Conservation (phyloP, 2,888 invertebrate genomes). For the Mycalesis mineus region DNA sequence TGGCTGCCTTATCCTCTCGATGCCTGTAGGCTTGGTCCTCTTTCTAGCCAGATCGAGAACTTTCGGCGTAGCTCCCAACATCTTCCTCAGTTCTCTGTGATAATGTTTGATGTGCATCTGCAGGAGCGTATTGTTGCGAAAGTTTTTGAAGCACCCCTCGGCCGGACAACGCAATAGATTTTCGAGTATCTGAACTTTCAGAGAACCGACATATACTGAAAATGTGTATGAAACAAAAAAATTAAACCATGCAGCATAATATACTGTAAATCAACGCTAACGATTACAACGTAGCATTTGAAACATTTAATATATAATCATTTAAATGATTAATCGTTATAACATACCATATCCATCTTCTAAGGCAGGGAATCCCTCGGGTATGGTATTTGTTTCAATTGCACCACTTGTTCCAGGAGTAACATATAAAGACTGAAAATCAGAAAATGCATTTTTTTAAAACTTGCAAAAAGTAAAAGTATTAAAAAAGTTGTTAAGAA, state of each 20-base stretch:
- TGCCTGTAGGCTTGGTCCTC: constrained; percentile 71
- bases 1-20: constrained; percentile 30
- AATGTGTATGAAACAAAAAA: constrained; percentile 23
- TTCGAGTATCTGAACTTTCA: constrained; percentile 83
- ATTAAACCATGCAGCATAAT: constrained; percentile 4
- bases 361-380: constrained; percentile 37
- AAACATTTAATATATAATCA: not conserved
- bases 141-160: constrained; percentile 91
- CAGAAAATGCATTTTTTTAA: too few relatives aligned
- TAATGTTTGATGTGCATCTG: constrained; percentile 98
- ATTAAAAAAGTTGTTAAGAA: too few relatives aligned
- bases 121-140: constrained; percentile 92
- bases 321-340: not conserved
- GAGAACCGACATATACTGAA: constrained; percentile 76
- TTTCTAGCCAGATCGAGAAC: constrained; percentile 91
- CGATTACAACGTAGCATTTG: not conserved
- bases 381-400: not conserved
- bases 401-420: constrained; percentile 10
- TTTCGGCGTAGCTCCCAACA: constrained; percentile 88
- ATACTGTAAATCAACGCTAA: not conserved
- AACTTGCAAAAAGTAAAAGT: too few relatives aligned
- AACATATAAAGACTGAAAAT: constrained; percentile 1
- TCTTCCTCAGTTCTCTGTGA: constrained; percentile 86
- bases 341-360: constrained; percentile 65
- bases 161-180: constrained; percentile 85